Base-by-base conservation (phyloP, 2,113 vertebrate species). In the Lagopus muta region DNA sequence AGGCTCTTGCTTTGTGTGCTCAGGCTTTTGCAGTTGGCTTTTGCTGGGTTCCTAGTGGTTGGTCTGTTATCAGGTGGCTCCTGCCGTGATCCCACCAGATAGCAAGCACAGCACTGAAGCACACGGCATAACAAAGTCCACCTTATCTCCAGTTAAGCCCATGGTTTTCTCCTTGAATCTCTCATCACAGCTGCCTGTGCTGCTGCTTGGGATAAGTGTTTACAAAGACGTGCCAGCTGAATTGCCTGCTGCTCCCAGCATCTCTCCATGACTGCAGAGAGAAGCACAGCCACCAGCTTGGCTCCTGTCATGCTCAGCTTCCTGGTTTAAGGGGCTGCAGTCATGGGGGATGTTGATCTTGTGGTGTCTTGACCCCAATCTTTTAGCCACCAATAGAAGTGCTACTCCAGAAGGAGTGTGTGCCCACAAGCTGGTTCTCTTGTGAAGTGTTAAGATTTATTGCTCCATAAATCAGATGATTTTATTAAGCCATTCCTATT, bases 81-180 rank as follows among this genome's bases (percentile, higher is more conserved):
- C 88, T 79, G 83, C 82, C 62, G 83, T 0, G 9, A 84, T 94
- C 34, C 80, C 50, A 42, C 52, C 88, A 61, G 88, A 85, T 11
- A 85, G 21, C 38, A 75, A 67, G 83, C 38, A 1, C 45, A 24
- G 67, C n/a, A 1, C 25, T 19, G 69, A 40, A 67, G 86, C 88
- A 15, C 50, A 9, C 0, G 0, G 62, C 5, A 4, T 54, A 75
- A 65, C 48, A 55, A 90, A 93, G 78, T 71, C 93, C 65, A 11
- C 81, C 66, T 96, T 89, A 86, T 94, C 86, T 88, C 43, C 27
- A 16, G 40, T n/a, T 45, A 47, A 88, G 50, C 86, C 54, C 62
- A 1, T 0, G 2, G 30, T 54, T 94, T 92, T 86, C 55, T 20
- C 84, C 73, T 66, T 75, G 45, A 69, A 22, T 88, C 58, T 64